A percentile compares a stretch with the other conserved stretches of the same genome.
Conservation (phyloP, 2,113 vertebrate genomes). For the Nothocercus julius region DNA sequence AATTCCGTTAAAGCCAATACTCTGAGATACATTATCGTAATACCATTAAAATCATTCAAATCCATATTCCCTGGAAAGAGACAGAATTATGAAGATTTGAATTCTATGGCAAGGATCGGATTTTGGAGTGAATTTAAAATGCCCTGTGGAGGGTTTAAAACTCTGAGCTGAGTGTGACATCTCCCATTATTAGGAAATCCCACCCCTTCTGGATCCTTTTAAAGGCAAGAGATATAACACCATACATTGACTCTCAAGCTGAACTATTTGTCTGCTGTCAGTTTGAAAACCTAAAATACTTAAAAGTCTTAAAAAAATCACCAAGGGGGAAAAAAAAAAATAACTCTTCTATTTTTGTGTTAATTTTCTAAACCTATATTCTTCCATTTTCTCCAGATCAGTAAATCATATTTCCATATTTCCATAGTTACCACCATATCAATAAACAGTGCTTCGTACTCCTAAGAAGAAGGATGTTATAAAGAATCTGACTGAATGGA, state of each 20-base stretch:
- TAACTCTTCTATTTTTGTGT: neutral
- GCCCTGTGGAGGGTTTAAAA: neutral
- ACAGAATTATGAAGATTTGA: neutral
- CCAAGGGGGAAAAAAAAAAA: neutral
- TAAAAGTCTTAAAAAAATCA: neutral
- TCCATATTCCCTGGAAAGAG: neutral
- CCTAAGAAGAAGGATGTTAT: neutral
- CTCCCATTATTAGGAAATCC: neutral
- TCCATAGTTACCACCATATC: neutral
- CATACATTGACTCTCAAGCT: neutral
- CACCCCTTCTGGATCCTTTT: neutral
- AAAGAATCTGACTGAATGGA: neutral
- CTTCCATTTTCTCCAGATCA: conserved; percentile 25
- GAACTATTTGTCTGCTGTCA: neutral
- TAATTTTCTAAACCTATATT: neutral
- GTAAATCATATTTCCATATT: neutral
- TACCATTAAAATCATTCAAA: neutral
- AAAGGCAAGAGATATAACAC: neutral
- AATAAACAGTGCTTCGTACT: neutral
- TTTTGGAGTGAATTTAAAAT: conserved; percentile 21
- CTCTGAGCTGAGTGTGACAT: neutral
- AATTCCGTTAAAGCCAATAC: conserved; percentile 37
- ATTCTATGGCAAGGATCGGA: neutral
- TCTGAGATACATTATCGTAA: neutral
- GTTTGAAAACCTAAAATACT: neutral